phyloP scores from a whole-genome alignment of 2,888 invertebrate species.

The Artemia sinica region DNA sequence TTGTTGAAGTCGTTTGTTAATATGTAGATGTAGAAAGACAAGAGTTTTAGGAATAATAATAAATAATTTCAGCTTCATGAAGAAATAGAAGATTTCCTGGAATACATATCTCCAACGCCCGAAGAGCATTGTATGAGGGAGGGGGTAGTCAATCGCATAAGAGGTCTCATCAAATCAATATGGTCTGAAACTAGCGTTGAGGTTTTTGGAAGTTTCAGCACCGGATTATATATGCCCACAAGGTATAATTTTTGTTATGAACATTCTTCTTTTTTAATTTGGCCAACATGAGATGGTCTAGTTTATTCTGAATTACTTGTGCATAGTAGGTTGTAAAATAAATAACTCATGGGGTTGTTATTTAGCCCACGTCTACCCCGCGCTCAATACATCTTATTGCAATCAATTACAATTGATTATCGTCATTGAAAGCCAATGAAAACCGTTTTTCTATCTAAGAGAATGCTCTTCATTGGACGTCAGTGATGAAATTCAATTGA shows the following conservation, averaged over 20 bases:
- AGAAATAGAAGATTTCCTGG: constrained; percentile 90
- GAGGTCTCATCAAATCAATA: constrained; percentile 62
- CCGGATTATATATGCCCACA: constrained; percentile 91
- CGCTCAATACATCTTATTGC: too few species aligned
- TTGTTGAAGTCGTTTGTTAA: too few species aligned
- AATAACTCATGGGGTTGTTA: background rate
- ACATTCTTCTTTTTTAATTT: constrained; percentile 18
- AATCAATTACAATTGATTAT: too few species aligned
- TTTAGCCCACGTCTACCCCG: background rate
- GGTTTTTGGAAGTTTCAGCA: constrained; percentile 93
- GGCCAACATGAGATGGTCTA: background rate
- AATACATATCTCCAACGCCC: constrained; percentile 79
- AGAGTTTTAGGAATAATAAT: too few species aligned
- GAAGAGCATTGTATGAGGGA: constrained; percentile 77
- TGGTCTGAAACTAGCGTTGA: constrained; percentile 90
- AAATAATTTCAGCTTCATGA: constrained; percentile 53
- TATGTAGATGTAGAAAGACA: too few species aligned
- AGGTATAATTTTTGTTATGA: constrained; percentile 35
- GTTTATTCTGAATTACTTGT: background rate
- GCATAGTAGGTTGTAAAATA: background rate
- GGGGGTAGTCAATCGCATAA: constrained; percentile 73
- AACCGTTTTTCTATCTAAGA: too few species aligned
- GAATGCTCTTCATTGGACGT: too few species aligned
- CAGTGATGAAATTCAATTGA: too few species aligned
- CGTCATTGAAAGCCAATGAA: too few species aligned